Evolutionary conservation across 53 echinoderm and acorn worm species (phyloP).

Genomic region (Stichopus horrens): DNA sequence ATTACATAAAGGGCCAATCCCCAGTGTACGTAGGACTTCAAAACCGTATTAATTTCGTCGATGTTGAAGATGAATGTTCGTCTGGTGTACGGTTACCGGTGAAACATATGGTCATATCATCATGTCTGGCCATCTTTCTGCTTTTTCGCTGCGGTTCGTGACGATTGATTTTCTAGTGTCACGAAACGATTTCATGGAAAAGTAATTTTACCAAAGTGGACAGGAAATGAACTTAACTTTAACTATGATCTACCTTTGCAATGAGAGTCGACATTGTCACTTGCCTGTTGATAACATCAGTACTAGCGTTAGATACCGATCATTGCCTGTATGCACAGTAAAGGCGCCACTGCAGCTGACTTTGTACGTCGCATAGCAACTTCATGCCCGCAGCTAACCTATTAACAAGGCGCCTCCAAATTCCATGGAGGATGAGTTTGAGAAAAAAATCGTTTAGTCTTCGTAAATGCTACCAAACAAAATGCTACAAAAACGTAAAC

Average conservation of each 20-base stretch:
- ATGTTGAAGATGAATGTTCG: constrained; percentile 29
- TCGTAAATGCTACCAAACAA: too few relatives aligned
- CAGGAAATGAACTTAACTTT: not conserved
- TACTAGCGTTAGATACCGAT: not conserved
- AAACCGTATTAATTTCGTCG: constrained; percentile 60
- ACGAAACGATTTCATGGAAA: not conserved
- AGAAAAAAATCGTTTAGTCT: too few relatives aligned
- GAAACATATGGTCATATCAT: not conserved
- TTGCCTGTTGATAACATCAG: not conserved
- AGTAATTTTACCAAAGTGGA: constrained; percentile 1
- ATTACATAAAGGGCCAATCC: constrained; percentile 55
- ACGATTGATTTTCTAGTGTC: not conserved
- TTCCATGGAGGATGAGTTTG: too few relatives aligned
- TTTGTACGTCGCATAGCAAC: too few relatives aligned
- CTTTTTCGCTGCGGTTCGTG: not conserved
- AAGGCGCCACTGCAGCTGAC: too few relatives aligned
- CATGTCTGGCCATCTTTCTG: constrained; percentile 1
- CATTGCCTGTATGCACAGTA: not conserved
- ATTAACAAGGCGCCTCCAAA: too few relatives aligned
- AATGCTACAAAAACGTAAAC: too few relatives aligned
- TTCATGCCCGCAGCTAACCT: too few relatives aligned
- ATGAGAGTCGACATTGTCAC: too few relatives aligned
- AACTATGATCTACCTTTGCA: too few relatives aligned
- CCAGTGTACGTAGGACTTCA: constrained; percentile 70
- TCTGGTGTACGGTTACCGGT: constrained; percentile 26